phyloP scores from a whole-genome alignment of 1,140 invertebrate genomes.

The Leptinotarsa texana region DNA sequence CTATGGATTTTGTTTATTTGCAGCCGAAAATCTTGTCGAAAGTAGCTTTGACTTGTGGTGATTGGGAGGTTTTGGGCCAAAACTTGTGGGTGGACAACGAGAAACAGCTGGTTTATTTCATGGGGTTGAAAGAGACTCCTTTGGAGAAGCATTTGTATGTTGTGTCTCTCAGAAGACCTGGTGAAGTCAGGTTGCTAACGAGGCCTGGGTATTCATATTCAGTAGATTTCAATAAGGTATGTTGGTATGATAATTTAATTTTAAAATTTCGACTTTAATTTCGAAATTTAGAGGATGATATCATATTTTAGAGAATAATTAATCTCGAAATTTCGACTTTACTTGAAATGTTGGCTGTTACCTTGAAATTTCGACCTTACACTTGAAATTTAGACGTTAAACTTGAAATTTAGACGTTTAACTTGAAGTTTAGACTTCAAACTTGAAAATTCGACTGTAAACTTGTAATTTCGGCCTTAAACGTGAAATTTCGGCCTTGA shows the following conservation, averaged over 20 bases:
- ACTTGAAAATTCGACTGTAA: too few species aligned
- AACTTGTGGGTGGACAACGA: conserved; percentile 78
- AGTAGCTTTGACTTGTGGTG: conserved; percentile 75
- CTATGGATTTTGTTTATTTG: conserved; percentile 60
- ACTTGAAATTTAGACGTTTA: too few species aligned
- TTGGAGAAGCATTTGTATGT: conserved; percentile 84
- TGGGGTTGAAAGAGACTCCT: conserved; percentile 77
- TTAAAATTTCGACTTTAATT: too few species aligned
- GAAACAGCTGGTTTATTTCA: conserved; percentile 78
- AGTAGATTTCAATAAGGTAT: conserved; percentile 78
- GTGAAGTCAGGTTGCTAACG: conserved; percentile 72
- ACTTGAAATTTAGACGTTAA: too few species aligned
- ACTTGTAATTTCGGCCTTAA: too few species aligned
- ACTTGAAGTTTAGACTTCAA: too few species aligned
- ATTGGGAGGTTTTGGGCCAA: conserved; percentile 80
- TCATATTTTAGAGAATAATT: too few species aligned
- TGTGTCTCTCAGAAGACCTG: conserved; percentile 69
- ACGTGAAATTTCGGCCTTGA: too few species aligned
- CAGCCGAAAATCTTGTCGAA: conserved; percentile 67
- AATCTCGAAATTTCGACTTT: too few species aligned
- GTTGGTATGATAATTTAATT: conserved; percentile 24
- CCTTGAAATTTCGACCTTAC: too few species aligned
- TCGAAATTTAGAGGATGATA: too few species aligned
- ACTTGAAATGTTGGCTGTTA: too few species aligned
- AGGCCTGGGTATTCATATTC: conserved; percentile 75